These are phyloP conservation scores for Brenthis hecate DNA, from an alignment of 2,888 invertebrate species.

Conservation along the genomic window DNA sequence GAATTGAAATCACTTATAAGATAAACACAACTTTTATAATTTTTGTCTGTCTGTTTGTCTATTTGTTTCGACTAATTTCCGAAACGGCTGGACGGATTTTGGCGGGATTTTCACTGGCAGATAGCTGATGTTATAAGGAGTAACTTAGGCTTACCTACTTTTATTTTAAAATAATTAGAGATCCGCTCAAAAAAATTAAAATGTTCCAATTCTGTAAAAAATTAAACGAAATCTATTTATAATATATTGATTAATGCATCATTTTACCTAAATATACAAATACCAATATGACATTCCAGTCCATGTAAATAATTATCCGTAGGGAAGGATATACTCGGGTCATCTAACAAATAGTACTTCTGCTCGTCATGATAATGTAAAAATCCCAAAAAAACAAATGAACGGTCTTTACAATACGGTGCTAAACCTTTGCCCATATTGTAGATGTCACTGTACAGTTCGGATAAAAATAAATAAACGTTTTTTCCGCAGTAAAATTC, in stretches of 20 bases:
- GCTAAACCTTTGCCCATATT: conserved; percentile 66
- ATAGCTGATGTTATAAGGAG: too few relatives aligned
- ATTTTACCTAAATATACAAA: conserved; percentile 69
- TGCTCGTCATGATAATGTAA: conserved; percentile 70
- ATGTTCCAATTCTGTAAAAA: too few relatives aligned
- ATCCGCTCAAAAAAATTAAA: too few relatives aligned
- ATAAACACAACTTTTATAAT: too few relatives aligned
- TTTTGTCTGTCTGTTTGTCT: too few relatives aligned
- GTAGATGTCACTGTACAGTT: conserved; percentile 74
- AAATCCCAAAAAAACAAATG: conserved; percentile 73
- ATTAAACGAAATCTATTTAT: too few relatives aligned
- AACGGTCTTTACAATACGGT: conserved; percentile 70
- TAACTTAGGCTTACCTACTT: too few relatives aligned
- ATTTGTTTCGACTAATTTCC: too few relatives aligned
- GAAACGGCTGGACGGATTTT: too few relatives aligned
- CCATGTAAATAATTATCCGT: conserved; percentile 74
- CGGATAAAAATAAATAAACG: conserved; percentile 72
- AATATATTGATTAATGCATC: neutral
- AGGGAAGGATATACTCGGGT: conserved; percentile 70
- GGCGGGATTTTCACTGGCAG: too few relatives aligned
- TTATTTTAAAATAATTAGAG: too few relatives aligned
- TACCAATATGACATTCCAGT: conserved; percentile 67
- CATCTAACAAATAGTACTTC: conserved; percentile 71
- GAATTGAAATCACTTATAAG: too few relatives aligned
- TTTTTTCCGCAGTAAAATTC: conserved; percentile 77